phyloP scores from a whole-genome alignment of 2,797 vertebrate species.

The Xenentodon cancila region DNA sequence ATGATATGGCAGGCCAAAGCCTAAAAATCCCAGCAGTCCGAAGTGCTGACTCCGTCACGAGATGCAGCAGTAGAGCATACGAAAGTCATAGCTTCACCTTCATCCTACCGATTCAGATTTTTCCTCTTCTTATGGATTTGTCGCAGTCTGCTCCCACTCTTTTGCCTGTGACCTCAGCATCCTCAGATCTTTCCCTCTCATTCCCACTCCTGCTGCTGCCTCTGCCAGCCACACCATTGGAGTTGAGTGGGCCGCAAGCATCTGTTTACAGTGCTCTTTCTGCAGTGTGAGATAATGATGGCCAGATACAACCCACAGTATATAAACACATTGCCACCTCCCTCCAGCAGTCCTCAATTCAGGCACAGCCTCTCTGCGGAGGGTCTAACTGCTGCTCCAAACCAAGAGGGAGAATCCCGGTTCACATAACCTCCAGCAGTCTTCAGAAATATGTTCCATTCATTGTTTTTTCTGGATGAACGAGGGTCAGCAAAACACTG shows the following conservation, averaged over 20 bases:
- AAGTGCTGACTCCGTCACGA: neutral
- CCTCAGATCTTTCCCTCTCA: conserved; percentile 41
- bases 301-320: conserved; percentile 76
- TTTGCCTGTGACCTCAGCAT: conserved; percentile 53
- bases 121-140: conserved; percentile 17
- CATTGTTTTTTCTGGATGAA: conserved; percentile 50
- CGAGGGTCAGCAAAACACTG: conserved; percentile 14
- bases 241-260: conserved; percentile 69
- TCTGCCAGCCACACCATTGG: conserved; percentile 55
- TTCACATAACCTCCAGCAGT: conserved; percentile 11
- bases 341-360: conserved; percentile 54
- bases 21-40: neutral
- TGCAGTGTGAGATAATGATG: conserved; percentile 78
- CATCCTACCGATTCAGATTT: conserved; percentile 33
- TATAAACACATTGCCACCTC: conserved; percentile 78
- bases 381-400: conserved; percentile 46
- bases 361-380: conserved; percentile 43
- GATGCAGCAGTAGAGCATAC: conserved; percentile 37
- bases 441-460: conserved; percentile 30
- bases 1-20: conserved; percentile 38
- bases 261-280: conserved; percentile 77
- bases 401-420: conserved; percentile 17
- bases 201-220: conserved; percentile 38
- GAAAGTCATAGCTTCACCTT: conserved; percentile 2
- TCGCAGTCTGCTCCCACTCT: conserved; percentile 38